These are phyloP conservation scores for Parapsyche elsis DNA, from an alignment of 1,140 invertebrate species.

Conservation along the genomic window DNA sequence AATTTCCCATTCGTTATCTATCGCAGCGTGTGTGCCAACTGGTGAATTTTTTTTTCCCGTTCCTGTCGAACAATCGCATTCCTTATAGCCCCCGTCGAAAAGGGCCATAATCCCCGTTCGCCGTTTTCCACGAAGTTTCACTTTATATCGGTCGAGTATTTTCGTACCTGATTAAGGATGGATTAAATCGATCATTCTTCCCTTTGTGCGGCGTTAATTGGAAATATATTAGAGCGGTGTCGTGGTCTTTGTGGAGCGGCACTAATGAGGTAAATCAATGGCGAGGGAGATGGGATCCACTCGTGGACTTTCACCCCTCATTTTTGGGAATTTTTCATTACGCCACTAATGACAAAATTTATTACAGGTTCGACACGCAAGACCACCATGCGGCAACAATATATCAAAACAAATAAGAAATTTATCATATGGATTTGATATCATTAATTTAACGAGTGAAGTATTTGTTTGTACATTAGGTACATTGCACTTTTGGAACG, in stretches of 20 bases:
- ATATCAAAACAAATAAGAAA: conserved; percentile 15
- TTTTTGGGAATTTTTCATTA: conserved; percentile 34
- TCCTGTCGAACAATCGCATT: not conserved
- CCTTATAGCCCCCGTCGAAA: not conserved
- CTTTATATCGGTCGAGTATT: conserved; percentile 37
- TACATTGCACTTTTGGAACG: no score
- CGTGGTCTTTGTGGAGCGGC: conserved; percentile 37
- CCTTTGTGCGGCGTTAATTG: conserved; percentile 53
- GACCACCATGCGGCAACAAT: not conserved
- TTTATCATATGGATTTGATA: conserved; percentile 31
- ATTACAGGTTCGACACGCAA: conserved; percentile 13
- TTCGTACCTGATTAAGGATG: conserved; percentile 42
- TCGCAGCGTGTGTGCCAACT: conserved; percentile 6
- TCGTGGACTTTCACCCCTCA: not conserved
- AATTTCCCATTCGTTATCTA: conserved; percentile 44
- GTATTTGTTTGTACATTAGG: no score
- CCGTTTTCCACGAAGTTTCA: conserved; percentile 29
- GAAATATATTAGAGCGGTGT: conserved; percentile 52
- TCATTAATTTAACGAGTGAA: conserved; percentile 6
- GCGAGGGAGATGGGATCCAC: not conserved
- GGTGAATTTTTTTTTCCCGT: not conserved
- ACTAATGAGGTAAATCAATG: conserved; percentile 47
- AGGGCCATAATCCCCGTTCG: not conserved
- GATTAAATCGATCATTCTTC: conserved; percentile 53
- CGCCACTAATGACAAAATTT: conserved; percentile 43